Evolutionary conservation across 2,113 vertebrate species (phyloP), one percentile per base, ranked within the genome.

Genomic region (Amphiprion ocellaris): DNA sequence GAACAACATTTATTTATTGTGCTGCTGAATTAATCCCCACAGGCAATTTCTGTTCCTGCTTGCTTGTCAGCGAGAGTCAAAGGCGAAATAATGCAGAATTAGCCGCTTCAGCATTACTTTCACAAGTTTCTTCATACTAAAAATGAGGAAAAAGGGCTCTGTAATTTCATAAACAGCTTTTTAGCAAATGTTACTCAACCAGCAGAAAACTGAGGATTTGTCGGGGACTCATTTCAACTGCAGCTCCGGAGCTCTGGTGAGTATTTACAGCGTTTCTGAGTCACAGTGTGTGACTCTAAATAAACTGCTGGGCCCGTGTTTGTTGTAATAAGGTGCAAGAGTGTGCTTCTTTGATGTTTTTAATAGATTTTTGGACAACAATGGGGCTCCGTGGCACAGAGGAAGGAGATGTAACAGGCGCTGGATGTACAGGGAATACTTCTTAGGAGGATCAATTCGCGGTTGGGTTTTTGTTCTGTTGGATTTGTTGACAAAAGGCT

Each of bases 11-110:
- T 54, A 5, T 6, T 17, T 46, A 73, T 61, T 26, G 2, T 33
- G 24, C 47, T 21, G 0, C n/a, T 74, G 55, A 55, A 70, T 79
- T 56, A 80, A 83, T 66, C 68, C 60, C 77, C 10, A 23, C 3
- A 11, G 17, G 37, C 28, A 49, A 21, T 77, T 64, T 39, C 44
- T 63, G 61, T 47, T 76, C 26, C 9, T 30, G 39, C 15, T 59
- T 17, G 66, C 16, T 53, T 8, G 54, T 30, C 59, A 67, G 60
- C 16, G 52, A 63, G 60, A 28, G 77, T 44, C 49, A 49, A 61
- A 71, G 54, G 26, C 33, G 24, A 82, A 82, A 17, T 12, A 21
- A 28, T 15, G 21, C 44, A 59, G 30, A 67, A 54, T 17, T 16
- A 19, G 30, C 30, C 7, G n/a, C 14, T 53, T 53, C 6, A 16